Evolutionary conservation across 2,888 invertebrate genomes (phyloP).

Genomic region (Elysia crispata): DNA sequence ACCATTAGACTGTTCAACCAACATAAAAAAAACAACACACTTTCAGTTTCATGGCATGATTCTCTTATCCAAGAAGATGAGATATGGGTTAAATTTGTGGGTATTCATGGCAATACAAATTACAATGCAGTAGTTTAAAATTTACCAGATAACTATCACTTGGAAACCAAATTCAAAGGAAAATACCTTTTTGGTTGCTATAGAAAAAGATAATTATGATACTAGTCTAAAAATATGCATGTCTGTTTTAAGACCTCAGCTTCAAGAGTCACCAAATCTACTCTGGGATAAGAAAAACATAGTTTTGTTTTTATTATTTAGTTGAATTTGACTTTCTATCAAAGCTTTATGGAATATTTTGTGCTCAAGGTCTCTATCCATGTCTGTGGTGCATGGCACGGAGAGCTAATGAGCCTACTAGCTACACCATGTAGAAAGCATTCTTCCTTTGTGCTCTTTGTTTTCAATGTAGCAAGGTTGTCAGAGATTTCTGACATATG

Average conservation of each 20-base stretch:
- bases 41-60: not conserved
- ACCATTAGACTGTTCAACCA: not conserved
- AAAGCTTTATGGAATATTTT: not conserved
- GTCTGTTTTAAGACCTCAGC: too few species aligned
- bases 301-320: not conserved
- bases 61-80: not conserved
- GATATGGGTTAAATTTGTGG: not conserved
- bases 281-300: slow-evolving; percentile 12
- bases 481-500: not conserved
- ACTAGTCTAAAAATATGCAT: too few species aligned
- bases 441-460: not conserved
- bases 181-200: too few species aligned
- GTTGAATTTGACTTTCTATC: slow-evolving; percentile 22
- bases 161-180: not conserved
- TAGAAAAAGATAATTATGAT: too few species aligned
- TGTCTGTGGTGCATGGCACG: slow-evolving; percentile 29
- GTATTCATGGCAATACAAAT: too few species aligned
- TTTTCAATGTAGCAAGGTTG: not conserved
- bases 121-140: too few species aligned
- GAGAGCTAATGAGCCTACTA: not conserved
- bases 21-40: too few species aligned
- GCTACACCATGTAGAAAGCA: not conserved
- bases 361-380: slow-evolving; percentile 9
- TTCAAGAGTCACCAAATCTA: too few species aligned
- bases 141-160: not conserved